Base-by-base conservation (phyloP, 2,888 invertebrate species). In the Rhodophaea formosa region DNA sequence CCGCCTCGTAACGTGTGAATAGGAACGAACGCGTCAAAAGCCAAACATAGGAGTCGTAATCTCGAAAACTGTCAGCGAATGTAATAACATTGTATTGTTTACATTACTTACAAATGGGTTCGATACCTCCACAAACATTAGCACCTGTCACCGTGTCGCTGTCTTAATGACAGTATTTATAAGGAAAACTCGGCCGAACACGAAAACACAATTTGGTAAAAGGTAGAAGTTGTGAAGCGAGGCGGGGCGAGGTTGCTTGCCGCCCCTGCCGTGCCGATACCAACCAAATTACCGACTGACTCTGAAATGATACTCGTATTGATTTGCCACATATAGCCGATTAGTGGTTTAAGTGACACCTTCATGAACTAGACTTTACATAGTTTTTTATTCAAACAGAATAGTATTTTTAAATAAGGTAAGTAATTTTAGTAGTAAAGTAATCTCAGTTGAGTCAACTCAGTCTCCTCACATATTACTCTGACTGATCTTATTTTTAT, bases 91-190 rank as follows among this genome's bases (percentile, higher is more conserved):
- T 70, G 69, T 72, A 81, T 80, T 84, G 81, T 84, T 85, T 84
- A 80, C 76, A 76, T 81, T 80, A 76, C 75, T 72, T 76, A 75
- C 77, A 83, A 86, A 86, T 83, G 77, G 77, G 75, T 76, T 75
- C 79, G 75, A 84, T 87, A 82, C 82, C 77, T 82, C 71, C 69
- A 79, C 75, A 79, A 77, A 82, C 86, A 88, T 91, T 88, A 89
- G 80, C 85, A 82, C 82, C 87, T 89, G 90, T 88, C 90, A 82
- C 78, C 68, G 75, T 78, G 83, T 80, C 79, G 77, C 81, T 84
- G 83, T 84, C 86, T 87, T 91, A 90, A 91, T 91, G 88, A 90
- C 86, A 88, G 88, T 89, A 88, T 90, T 91, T 90, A 89, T 89
- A 89, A 89, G 88, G 88, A 89, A 89, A 91, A 88, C 82, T 89